phyloP scores from a whole-genome alignment of 2,797 vertebrate species.

The Gallinago nigripennis region DNA sequence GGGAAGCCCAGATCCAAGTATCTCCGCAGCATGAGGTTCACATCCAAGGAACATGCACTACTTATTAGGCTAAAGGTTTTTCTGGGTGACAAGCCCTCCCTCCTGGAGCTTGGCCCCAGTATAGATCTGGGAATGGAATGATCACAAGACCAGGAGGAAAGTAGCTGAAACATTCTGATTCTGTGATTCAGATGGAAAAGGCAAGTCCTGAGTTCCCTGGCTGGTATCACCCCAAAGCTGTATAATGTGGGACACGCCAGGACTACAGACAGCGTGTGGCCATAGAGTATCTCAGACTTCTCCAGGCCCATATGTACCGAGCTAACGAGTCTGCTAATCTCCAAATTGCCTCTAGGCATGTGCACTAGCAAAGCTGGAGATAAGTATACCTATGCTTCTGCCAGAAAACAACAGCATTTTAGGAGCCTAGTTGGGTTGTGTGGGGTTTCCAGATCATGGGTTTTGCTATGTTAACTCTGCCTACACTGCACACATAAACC shows the following conservation, averaged over 20 bases:
- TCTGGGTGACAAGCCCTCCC: not conserved
- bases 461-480: not conserved
- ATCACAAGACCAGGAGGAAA: not conserved
- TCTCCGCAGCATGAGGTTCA: not conserved
- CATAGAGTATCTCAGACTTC: accelerated
- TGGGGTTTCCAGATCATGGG: not conserved
- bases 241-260: accelerated
- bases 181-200: not conserved
- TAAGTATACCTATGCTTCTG: not conserved
- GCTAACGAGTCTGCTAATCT: not conserved
- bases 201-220: not conserved
- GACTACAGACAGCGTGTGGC: accelerated
- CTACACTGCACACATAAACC: not conserved
- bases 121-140: not conserved
- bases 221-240: not conserved
- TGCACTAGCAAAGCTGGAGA: not conserved
- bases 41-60: not conserved
- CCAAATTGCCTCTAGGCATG: not conserved
- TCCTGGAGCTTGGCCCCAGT: not conserved
- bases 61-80: not conserved
- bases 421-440: not conserved
- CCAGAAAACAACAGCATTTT: not conserved
- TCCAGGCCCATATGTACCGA: not conserved
- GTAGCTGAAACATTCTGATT: not conserved
- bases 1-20: not conserved